Base-by-base conservation (phyloP, 92 coral and sea anemone genomes). In the Siderastrea siderea region DNA sequence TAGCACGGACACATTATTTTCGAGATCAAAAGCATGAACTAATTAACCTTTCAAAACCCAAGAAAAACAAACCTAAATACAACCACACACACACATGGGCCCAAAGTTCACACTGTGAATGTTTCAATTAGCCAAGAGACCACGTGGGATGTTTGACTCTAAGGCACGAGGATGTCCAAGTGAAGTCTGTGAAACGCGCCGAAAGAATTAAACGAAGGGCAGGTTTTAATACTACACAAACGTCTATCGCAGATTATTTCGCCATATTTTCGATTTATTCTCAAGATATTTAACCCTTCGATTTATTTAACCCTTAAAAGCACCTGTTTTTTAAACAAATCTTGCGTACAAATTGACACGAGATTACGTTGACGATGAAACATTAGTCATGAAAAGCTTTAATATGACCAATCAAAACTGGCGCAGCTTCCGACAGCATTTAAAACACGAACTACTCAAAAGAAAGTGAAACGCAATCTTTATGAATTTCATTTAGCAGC, bases 1-100 rank as follows among this genome's bases (percentile, higher is more conserved):
- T 52, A 7, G 49, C 58, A 43, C 74, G 3, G 14, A 26, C 16
- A 14, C 75, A 66, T 49, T 64, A 53, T 53, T 55, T 8, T 15
- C 44, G 13, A 26, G 65, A 47, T 53, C 14, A 68, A 68, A 57
- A 57, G 57, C 57, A 82, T 69, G 19, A 55, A 5, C 17, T 16
- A 3, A 17, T 47, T 70, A 48, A 68, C 70, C 77, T 70, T 71
- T 70, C 58, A 45, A 55, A 82, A 45, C 58, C 53, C 57, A 57
- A 71, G 13, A 45, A 57, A 44, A 44, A 38, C 66, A 3, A 26
- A 13, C 49, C 47, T 12, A 50, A 13, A 53, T 48, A 64, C 26
- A 38, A 1, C 55, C 17, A 47, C 45, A 17, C 46, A 38, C 78
- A 55, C 63, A 8, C 47, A 45, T 12, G 2, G 43, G 43, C 71